Conservation (phyloP, 2,888 invertebrate species). For the Liopterus haemorrhoidalis region DNA sequence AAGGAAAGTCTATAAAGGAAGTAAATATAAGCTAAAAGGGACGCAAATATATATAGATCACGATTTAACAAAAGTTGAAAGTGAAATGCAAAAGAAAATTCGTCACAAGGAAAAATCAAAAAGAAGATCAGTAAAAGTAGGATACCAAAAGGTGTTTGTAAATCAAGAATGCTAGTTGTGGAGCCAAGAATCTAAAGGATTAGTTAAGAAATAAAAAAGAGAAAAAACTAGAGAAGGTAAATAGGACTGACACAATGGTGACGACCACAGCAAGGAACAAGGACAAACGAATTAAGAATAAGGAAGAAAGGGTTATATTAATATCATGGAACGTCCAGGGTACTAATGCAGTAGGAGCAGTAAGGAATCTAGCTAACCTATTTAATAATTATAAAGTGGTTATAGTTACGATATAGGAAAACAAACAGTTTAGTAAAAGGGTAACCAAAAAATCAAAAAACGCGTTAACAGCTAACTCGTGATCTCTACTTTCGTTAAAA, state of each 20-base stretch:
- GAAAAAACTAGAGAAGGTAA: too few species aligned
- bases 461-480: too few species aligned
- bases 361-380: constrained; percentile 1
- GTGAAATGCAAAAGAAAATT: background rate
- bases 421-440: too few species aligned
- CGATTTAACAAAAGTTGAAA: constrained; percentile 4
- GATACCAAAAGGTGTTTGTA: constrained; percentile 1
- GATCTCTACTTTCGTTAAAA: too few species aligned
- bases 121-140: background rate
- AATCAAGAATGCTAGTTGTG: constrained; percentile 1
- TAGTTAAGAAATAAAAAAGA: constrained; percentile 1
- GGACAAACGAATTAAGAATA: background rate
- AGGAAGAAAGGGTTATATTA: background rate
- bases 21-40: constrained; percentile 2
- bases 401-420: constrained; percentile 4
- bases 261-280: constrained; percentile 2
- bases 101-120: too few species aligned
- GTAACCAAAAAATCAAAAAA: too few species aligned
- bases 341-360: background rate
- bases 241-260: too few species aligned
- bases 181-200: background rate
- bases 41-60: background rate
- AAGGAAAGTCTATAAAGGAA: background rate
- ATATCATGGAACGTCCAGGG: constrained; percentile 3
- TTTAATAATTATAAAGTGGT: constrained; percentile 8